Percentiles rank a stretch among this genome's conserved stretches.
phyloP scores from a whole-genome alignment of 2,797 vertebrate species.

The Galagoides demidoff region DNA sequence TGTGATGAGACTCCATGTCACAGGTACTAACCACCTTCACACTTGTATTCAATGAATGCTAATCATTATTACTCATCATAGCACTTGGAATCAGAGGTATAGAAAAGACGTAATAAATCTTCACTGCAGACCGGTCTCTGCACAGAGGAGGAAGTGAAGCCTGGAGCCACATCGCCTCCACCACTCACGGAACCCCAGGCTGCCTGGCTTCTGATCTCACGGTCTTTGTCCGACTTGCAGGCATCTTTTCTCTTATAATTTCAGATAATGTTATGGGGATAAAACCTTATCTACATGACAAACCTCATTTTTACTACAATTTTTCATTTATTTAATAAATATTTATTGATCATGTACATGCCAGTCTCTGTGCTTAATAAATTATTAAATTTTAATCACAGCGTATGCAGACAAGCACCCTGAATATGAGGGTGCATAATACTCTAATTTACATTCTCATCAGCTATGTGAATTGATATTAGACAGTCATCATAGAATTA shows the following conservation, averaged over 20 bases:
- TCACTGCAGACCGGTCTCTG: accelerated
- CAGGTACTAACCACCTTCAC: accelerated
- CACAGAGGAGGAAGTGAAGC: accelerated
- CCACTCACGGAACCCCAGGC: neutral
- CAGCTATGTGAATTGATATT: neutral
- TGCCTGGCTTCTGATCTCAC: accelerated
- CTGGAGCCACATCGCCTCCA: accelerated
- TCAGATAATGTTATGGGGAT: neutral
- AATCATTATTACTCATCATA: neutral
- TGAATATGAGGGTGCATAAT: no score
- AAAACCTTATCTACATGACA: neutral
- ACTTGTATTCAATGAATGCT: accelerated
- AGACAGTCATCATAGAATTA: neutral
- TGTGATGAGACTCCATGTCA: accelerated
- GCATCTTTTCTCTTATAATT: neutral
- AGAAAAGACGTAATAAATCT: accelerated
- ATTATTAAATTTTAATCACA: constrained; percentile 57
- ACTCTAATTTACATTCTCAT: neutral
- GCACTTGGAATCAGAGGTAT: neutral
- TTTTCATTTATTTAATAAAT: constrained; percentile 57
- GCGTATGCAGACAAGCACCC: neutral
- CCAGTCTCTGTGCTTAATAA: neutral
- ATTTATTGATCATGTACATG: constrained; percentile 15
- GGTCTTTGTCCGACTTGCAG: neutral
- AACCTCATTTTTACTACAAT: constrained; percentile 17